Base-by-base conservation (phyloP, 2,888 invertebrate genomes). In the Tenthredo mesomela region DNA sequence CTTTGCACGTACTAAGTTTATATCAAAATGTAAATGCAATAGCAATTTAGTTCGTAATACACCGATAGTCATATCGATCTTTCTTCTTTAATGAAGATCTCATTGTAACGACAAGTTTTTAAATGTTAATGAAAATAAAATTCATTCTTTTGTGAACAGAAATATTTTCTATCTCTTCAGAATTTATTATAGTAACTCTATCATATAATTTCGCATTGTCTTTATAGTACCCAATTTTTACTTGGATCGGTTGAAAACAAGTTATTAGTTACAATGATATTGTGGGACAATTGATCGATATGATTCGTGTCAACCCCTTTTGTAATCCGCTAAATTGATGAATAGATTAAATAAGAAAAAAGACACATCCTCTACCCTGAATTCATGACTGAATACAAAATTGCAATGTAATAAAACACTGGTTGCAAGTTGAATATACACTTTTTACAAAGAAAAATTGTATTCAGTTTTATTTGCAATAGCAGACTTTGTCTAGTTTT, bases 1-100 rank as follows among this genome's bases (percentile, higher is more conserved):
- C 70, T 37, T 80, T 61, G 50, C 85, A 82, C 80, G 82, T 82
- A 82, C 67, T 77, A 78, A 65, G 33, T 80, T 84, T 82, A 82
- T 67, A 65, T 67, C 84, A 84, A 58, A 67, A 37, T 82, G 54
- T 70, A 58, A 70, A 70, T 82, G 58, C 54, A 85, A 70, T 85
- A 67, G 54, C 47, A 29, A 70, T 29, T 65, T 50, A 71, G 25
- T 43, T 70, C n/a, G 50, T 70, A 25, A 40, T 33, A 33, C n/a
- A 43, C 37, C 61, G 18, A 65, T 21, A 61, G 33, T 33, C 78
- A 65, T 67, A 33, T 67, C 40, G 37, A 58, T 84, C 77, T 43
- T 43, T 73, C 0, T 47, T 50, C 10, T 21, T 25, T 47, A 25
- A 47, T 47, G 21, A 12, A 75, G 47, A 84, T 54, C 21, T 54